Base-by-base conservation (phyloP, 2,113 vertebrate genomes). In the Saiga tatarica region DNA sequence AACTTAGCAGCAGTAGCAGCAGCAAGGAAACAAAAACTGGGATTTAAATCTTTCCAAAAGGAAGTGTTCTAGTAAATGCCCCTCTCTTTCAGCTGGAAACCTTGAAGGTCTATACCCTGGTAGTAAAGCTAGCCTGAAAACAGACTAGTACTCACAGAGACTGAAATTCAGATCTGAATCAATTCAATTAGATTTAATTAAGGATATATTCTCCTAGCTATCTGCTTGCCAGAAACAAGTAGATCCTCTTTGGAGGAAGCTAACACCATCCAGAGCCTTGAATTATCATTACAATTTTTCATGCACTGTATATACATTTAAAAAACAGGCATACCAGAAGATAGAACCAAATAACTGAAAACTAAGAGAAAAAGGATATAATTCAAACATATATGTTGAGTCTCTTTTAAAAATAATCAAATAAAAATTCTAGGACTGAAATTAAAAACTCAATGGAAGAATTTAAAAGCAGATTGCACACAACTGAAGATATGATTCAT, bases 271-370 rank as follows among this genome's bases (percentile, higher is more conserved):
- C 79, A 96, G 39, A 82, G n/a, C 39, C 60, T 92, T 64, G 87
- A 87, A 74, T 95, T 84, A 89, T 78, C 55, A 52, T 50, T 82
- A 55, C 19, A 78, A n/a, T 33, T 95, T 92, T 90, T 94, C 50
- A 45, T 53, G 21, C n/a, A 50, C 2, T 7, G 15, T 95, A 8
- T 87, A 62, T 93, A 42, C 26, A 82, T 94, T 52, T 2, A 50
- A 14, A 67, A 36, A 74, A 57, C 2, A 82, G 55, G 33, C n/a
- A 87, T 52, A 52, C 19, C 15, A 86, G 26, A 19, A 71, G 39
- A 78, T 82, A 92, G 71, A 55, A 94, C 62, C 19, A 92, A 87
- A 86, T 96, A 17, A 93, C 30, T 82, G 59, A 95, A 97, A 95
- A 93, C 42, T 7, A 88, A 88, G 33, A 50, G 6, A 16, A 62